Evolutionary conservation across 2,888 invertebrate genomes (phyloP), one percentile per base, ranked within the genome.

Genomic region (Pinctada fucata): DNA sequence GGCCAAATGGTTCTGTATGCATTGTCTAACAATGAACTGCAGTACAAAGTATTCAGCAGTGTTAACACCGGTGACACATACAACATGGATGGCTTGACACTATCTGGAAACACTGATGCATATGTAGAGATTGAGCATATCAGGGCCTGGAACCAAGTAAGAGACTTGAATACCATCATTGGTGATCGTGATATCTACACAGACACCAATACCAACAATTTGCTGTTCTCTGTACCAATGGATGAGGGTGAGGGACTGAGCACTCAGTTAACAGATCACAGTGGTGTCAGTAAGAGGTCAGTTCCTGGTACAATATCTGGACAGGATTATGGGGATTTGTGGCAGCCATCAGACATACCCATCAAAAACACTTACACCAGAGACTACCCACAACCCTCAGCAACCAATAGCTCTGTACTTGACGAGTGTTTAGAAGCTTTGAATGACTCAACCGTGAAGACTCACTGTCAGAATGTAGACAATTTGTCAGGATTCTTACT

Each of bases 241-340:
- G 88, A 88, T 78, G 88, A 88, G 78, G 88, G 87, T 2, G 73
- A 67, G 6, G 86, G 87, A 16, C 16, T 75, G 2, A 75, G 49
- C 16, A 79, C 85, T 47, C 58, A 65, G 6, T 51, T 84, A 64
- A 75, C 71, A 3, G 68, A 79, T 4, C 83, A 81, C 64, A 69
- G 45, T 52, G 48, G 49, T 47, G 76, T 49, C 8, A 67, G 65
- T 8, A 78, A 79, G 10, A 77, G 65, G 3, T 31, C 50, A 10
- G 48, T 78, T 49, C 10, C 67, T 45, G 79, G 76, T 8, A 52
- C 49, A 51, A 82, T 80, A 10, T 71, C 74, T 1, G 80, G 75
- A 66, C 67, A 67, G 16, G 67, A 74, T 45, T 67, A 63, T 8
- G 65, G n/a, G 13, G 72, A 72, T 47, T 63, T 79, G 31, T 86